phyloP scores from a whole-genome alignment of 2,113 vertebrate species.

The Clarias magur region DNA sequence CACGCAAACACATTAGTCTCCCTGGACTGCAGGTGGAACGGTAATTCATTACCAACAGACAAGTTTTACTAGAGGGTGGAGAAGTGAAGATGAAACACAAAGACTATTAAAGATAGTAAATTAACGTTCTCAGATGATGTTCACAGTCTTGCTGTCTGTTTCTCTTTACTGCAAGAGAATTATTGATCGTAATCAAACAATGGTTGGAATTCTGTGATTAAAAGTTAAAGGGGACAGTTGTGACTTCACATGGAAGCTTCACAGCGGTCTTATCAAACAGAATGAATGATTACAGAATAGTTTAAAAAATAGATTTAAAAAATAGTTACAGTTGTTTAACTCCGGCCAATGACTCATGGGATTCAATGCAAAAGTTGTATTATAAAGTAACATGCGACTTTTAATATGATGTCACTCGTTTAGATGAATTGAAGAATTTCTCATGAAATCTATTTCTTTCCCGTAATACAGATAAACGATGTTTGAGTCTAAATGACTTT shows the following conservation, averaged over 20 bases:
- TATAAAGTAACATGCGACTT: neutral
- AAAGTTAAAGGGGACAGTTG: constrained; percentile 52
- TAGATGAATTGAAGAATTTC: neutral
- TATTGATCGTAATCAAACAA: constrained; percentile 60
- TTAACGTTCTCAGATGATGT: neutral
- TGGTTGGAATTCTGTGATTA: constrained; percentile 64
- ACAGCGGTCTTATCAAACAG: neutral
- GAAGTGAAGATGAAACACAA: constrained; percentile 42
- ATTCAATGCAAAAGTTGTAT: neutral
- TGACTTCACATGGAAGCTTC: constrained; percentile 36
- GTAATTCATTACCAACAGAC: constrained; percentile 43
- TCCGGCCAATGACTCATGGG: neutral
- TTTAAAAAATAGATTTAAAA: neutral
- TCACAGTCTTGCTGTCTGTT: constrained; percentile 43
- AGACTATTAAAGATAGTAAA: constrained; percentile 46
- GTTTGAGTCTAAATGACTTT: neutral
- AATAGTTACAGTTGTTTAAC: neutral
- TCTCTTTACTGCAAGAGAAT: constrained; percentile 48
- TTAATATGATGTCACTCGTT: neutral
- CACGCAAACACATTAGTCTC: constrained; percentile 51
- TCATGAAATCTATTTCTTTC: neutral
- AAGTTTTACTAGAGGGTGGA: constrained; percentile 47
- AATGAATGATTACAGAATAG: neutral
- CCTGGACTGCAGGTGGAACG: constrained; percentile 43
- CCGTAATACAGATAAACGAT: constrained; percentile 8